Evolutionary conservation across 2,888 invertebrate species (phyloP).

Genomic region (Drosophila phalerata): DNA sequence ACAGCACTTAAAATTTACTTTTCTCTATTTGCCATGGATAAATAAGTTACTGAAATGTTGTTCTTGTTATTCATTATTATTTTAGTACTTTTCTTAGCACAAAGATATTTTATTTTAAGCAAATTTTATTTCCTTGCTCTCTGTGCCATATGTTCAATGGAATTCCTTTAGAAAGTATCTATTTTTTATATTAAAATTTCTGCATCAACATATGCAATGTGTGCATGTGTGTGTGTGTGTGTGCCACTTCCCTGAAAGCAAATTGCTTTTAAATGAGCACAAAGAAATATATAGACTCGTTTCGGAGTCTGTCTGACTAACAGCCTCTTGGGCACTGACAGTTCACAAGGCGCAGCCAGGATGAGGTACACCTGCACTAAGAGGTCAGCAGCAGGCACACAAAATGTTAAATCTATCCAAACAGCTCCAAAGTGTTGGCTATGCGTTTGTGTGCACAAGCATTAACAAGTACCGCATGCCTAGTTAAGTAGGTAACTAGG

Average conservation of each 20-base stretch:
- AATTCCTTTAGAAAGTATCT: constrained; percentile 51
- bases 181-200: constrained; percentile 9
- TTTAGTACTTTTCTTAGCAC: constrained; percentile 8
- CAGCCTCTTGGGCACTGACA: constrained; percentile 64
- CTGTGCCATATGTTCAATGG: constrained; percentile 59
- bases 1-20: constrained; percentile 46
- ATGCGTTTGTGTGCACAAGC: background rate
- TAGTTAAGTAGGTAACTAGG: constrained; percentile 12
- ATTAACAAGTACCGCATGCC: constrained; percentile 4
- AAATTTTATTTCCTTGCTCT: constrained; percentile 47
- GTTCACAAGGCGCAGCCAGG: constrained; percentile 47
- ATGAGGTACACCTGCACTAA: constrained; percentile 17
- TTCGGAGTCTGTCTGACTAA: constrained; percentile 57
- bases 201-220: background rate
- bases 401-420: constrained; percentile 21
- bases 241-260: constrained; percentile 34
- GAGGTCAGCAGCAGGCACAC: constrained; percentile 20
- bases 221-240: constrained; percentile 6
- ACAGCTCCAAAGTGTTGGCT: constrained; percentile 19
- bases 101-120: constrained; percentile 30
- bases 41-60: constrained; percentile 16
- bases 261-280: constrained; percentile 75
- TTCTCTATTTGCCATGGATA: constrained; percentile 48
- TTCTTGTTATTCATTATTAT: background rate
- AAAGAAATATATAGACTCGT: constrained; percentile 65